Conservation (phyloP, 2,113 vertebrate genomes). For the Ceyx cyanopectus region DNA sequence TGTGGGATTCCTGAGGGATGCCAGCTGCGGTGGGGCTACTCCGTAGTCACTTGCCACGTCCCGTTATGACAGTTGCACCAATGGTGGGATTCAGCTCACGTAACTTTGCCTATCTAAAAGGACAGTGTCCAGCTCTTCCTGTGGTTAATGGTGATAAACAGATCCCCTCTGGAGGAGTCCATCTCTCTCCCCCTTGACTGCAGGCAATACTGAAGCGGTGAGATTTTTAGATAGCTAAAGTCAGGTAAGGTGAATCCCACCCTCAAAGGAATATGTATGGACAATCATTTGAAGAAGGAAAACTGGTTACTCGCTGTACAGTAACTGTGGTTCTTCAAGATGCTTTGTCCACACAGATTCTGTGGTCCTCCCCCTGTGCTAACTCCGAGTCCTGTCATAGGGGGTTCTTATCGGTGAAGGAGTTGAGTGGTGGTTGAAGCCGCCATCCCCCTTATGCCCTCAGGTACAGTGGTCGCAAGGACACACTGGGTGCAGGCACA, state of each 20-base stretch:
- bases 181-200: neutral
- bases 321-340: constrained; percentile 72
- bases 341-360: constrained; percentile 75
- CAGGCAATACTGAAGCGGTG: neutral
- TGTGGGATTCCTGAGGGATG: constrained; percentile 43
- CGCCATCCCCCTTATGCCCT: constrained; percentile 75
- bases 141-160: neutral
- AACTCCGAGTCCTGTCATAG: constrained; percentile 50
- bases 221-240: constrained; percentile 52
- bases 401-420: constrained; percentile 65
- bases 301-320: constrained; percentile 60
- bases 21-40: constrained; percentile 11
- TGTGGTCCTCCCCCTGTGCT: constrained; percentile 51
- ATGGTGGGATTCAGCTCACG: constrained; percentile 64
- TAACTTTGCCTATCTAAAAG: constrained; percentile 63
- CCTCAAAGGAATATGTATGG: constrained; percentile 66
- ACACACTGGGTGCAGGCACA: constrained; percentile 75
- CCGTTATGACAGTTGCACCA: neutral
- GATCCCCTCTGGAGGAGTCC: neutral
- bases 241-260: constrained; percentile 66
- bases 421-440: constrained; percentile 72
- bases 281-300: constrained; percentile 71
- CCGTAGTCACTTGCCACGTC: neutral
- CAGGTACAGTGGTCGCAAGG: constrained; percentile 76
- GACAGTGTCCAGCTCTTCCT: neutral